Base-by-base conservation (phyloP, 2,113 vertebrate genomes). In the Colossoma macropomum region DNA sequence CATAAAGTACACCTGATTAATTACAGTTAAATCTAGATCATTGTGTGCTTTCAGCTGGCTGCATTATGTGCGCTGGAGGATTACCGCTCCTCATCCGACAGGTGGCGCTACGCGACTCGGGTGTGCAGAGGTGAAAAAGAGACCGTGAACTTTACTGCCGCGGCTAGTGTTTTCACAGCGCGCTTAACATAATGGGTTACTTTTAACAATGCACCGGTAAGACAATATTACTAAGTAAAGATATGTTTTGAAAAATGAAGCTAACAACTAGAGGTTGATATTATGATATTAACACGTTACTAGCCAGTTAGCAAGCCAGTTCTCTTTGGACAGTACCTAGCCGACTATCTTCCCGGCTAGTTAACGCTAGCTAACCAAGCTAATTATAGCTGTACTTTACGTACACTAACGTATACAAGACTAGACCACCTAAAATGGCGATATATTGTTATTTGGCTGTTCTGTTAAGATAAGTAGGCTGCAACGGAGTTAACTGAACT, bases 161-260 rank as follows among this genome's bases (percentile, higher is more conserved):
- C 68, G 68, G 69, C n/a, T 48, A 48, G 56, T 16, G 27, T 41
- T 75, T 59, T 38, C 25, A 65, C 48, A 72, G 73, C 72, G 77
- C 27, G 21, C 9, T n/a, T 16, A 21, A n/a, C 48, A 63, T 16
- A 68, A 79, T 83, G 48, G 73, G 23, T 41, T 56, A 73, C 54
- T 76, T 72, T 80, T 86, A 72, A 86, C 76, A 80, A 80, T 86
- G 85, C 59, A 56, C 59, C 41, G 85, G 85, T 86, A 80, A 86
- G 79, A 80, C 15, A 63, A n/a, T 2, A 56, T 60, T 59, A 9
- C 3, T 59, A 66, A 11, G 6, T 38, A 27, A 23, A 2, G 11
- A 50, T 7, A 23, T 38, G 4, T 41, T 60, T 0, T 72, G 3
- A n/a, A 45, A 8, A 4, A 6, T 0, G 25, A 45, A 19, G 28